These are phyloP conservation scores for Euthynnus affinis DNA, from an alignment of 2,797 vertebrate genomes.

Conservation along the genomic window DNA sequence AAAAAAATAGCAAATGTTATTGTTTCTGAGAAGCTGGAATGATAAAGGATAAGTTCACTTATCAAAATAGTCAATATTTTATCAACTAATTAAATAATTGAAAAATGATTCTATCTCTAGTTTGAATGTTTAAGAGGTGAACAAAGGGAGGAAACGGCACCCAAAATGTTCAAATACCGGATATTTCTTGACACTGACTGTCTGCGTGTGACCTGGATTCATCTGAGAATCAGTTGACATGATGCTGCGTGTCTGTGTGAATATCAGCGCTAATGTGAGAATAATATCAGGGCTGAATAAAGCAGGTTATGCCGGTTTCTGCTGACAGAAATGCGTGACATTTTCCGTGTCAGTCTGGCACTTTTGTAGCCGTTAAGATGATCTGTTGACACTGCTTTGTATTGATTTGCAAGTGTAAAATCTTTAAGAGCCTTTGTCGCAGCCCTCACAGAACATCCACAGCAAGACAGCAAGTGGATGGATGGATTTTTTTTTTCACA, in stretches of 20 bases:
- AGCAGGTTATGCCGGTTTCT: background rate
- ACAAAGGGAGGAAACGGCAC: background rate
- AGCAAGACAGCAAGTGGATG: constrained; percentile 8
- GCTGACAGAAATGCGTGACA: background rate
- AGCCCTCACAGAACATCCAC: constrained; percentile 1
- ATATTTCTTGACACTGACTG: background rate
- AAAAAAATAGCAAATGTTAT: background rate
- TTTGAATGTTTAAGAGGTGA: background rate
- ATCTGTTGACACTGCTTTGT: constrained; percentile 22
- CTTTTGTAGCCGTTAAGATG: constrained; percentile 4
- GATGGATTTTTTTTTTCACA: constrained; percentile 28
- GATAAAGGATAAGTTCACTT: background rate
- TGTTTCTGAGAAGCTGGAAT: background rate
- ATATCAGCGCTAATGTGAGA: background rate
- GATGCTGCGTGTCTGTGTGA: background rate
- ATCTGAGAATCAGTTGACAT: background rate
- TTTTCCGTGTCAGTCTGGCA: constrained; percentile 25
- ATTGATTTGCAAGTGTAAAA: constrained; percentile 49
- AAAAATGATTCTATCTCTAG: background rate
- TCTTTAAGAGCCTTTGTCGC: constrained; percentile 34
- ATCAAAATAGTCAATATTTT: background rate
- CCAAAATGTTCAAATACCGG: background rate
- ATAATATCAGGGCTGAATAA: constrained; percentile 6
- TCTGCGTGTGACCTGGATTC: constrained; percentile 17
- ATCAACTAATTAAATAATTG: background rate